Evolutionary conservation across 1,140 invertebrate genomes (phyloP), one percentile per base, ranked within the genome.

Genomic region (Psix sp.): DNA sequence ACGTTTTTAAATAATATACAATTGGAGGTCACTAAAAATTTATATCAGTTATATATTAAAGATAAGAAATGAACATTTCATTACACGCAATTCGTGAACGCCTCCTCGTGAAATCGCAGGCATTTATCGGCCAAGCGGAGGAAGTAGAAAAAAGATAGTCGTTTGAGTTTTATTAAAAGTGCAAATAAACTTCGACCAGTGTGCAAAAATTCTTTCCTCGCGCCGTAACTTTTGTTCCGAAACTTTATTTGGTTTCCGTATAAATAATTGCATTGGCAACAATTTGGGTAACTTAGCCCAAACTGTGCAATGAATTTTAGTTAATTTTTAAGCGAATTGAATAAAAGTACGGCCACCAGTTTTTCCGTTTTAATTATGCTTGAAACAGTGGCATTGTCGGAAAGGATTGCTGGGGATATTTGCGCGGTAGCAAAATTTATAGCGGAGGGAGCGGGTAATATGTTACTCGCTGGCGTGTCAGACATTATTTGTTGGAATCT

Each of bases 311-410:
- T 66, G 42, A 56, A 66, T 66, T 56, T 52, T 38, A 63, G 46
- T 51, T 63, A 63, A 63, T 63, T 63, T 51, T 45, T 17, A n/a
- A 40, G 36, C 31, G 60, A 65, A 65, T 65, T 56, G 40, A 65
- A 65, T 65, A 65, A 57, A 67, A 67, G 35, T 48, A 56, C 51
- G 36, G n/a, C 31, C 21, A 49, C 21, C 51, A 43, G 42, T 49
- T 57, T 49, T 67, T 56, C 52, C 45, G 63, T 67, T 67, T 67
- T 67, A 67, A 67, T 67, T 67, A 67, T 57, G 52, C 49, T n/a
- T 16, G 42, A 43, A 56, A 56, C 29, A 21, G 63, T 35, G 11
- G 63, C 51, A 49, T 48, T 67, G 63, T 67, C 38, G 52, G 36
- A 67, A 56, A 67, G 63, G 63, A 67, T 67, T 56, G 63, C 51